Evolutionary conservation across 1,140 invertebrate species (phyloP).

Genomic region (Microplitis mediator): DNA sequence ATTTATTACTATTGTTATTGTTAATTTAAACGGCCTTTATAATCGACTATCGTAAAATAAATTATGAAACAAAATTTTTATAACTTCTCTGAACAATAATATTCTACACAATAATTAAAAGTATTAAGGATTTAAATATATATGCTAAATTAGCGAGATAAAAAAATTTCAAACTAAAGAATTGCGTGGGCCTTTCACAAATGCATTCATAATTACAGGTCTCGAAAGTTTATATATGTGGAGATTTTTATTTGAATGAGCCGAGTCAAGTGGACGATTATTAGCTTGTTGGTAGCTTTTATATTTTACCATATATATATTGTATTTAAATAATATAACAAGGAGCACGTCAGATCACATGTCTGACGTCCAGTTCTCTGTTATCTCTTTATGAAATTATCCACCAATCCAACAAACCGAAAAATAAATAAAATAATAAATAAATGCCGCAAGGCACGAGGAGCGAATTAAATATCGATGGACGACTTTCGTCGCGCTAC

Average conservation of each 20-base stretch:
- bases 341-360: neutral
- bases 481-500: constrained; percentile 16
- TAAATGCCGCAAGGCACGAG: neutral
- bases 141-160: neutral
- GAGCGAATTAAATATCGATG: constrained; percentile 12
- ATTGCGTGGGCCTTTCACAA: neutral
- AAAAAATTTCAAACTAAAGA: neutral
- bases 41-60: too few relatives aligned
- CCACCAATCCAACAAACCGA: neutral
- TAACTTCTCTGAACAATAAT: neutral
- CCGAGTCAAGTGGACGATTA: too few relatives aligned
- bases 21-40: too few relatives aligned
- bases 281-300: neutral
- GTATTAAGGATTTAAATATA: neutral
- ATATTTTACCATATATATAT: too few relatives aligned
- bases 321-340: neutral
- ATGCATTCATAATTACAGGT: neutral
- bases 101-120: neutral
- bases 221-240: neutral
- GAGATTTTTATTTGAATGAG: neutral
- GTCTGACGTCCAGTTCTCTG: neutral
- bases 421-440: neutral
- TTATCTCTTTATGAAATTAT: neutral
- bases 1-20: too few relatives aligned
- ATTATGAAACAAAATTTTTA: too few relatives aligned